phyloP scores from a whole-genome alignment of 2,888 invertebrate species.

The Eupithecia vulgata region DNA sequence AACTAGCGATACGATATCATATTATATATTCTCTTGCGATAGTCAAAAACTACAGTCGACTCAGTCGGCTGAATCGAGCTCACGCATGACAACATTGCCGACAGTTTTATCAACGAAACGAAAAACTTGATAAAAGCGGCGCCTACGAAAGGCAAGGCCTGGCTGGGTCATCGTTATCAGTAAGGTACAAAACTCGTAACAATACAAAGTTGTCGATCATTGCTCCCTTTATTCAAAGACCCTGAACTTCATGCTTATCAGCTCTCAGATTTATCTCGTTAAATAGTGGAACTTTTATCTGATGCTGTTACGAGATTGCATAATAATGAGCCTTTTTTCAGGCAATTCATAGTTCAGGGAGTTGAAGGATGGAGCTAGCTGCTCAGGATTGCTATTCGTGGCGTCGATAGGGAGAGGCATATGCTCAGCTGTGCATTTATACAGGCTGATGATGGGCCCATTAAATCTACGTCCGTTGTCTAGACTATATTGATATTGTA shows the following conservation, averaged over 20 bases:
- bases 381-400: slow-evolving; percentile 18
- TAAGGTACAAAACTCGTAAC: slow-evolving; percentile 20
- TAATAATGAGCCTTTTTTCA: slow-evolving; percentile 32
- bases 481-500: slow-evolving; percentile 34
- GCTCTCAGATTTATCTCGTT: slow-evolving; percentile 42
- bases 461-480: neutral
- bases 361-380: no score
- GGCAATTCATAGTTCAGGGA: neutral
- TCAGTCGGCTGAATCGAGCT: slow-evolving; percentile 50
- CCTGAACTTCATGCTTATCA: slow-evolving; percentile 45
- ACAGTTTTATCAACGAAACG: neutral
- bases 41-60: slow-evolving; percentile 60
- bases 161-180: slow-evolving; percentile 51
- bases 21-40: slow-evolving; percentile 21
- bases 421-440: neutral
- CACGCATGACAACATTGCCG: slow-evolving; percentile 39
- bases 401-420: neutral
- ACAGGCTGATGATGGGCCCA: neutral
- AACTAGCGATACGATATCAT: slow-evolving; percentile 41
- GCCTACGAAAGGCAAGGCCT: slow-evolving; percentile 40
- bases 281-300: slow-evolving; percentile 36
- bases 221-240: slow-evolving; percentile 43
- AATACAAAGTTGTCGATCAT: slow-evolving; percentile 45
- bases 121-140: slow-evolving; percentile 35
- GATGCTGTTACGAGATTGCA: slow-evolving; percentile 38